A percentile compares a stretch with the other conserved stretches of the same genome.
Conservation (phyloP, 2,888 invertebrate species). For the Noctua fimbriata region DNA sequence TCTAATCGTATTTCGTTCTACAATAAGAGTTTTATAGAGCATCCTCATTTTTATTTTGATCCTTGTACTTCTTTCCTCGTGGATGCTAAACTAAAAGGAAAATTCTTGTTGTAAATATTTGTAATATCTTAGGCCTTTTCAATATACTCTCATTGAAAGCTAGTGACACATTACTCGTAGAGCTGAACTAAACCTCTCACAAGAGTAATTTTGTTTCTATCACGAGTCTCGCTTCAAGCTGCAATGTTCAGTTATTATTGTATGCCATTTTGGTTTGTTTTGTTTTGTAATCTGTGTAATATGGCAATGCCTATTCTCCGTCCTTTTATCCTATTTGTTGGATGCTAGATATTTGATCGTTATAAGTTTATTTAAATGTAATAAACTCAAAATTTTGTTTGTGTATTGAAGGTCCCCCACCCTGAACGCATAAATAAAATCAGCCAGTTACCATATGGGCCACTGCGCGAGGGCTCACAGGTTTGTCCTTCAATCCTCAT, state of each 20-base stretch:
- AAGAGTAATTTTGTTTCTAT: conserved; percentile 72
- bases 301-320: conserved; percentile 76
- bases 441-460: conserved; percentile 92
- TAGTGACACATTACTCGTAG: conserved; percentile 70
- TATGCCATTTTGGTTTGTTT: conserved; percentile 72
- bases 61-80: conserved; percentile 20
- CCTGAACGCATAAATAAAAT: conserved; percentile 91
- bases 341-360: conserved; percentile 80
- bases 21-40: conserved; percentile 78
- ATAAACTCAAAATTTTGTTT: conserved; percentile 88
- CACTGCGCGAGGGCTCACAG: conserved; percentile 92
- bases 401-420: conserved; percentile 92
- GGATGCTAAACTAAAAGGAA: conserved; percentile 63
- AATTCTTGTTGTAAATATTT: conserved; percentile 74
- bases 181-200: conserved; percentile 67
- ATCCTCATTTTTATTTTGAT: conserved; percentile 60
- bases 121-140: conserved; percentile 54
- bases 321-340: conserved; percentile 81
- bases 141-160: conserved; percentile 62
- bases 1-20: conserved; percentile 71
- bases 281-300: conserved; percentile 73
- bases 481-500: conserved; percentile 90
- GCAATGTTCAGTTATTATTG: conserved; percentile 73
- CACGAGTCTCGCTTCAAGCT: conserved; percentile 78
- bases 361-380: conserved; percentile 76